These are phyloP conservation scores for Octopus bimaculoides DNA, from an alignment of 1,140 invertebrate species.

Conservation along the genomic window DNA sequence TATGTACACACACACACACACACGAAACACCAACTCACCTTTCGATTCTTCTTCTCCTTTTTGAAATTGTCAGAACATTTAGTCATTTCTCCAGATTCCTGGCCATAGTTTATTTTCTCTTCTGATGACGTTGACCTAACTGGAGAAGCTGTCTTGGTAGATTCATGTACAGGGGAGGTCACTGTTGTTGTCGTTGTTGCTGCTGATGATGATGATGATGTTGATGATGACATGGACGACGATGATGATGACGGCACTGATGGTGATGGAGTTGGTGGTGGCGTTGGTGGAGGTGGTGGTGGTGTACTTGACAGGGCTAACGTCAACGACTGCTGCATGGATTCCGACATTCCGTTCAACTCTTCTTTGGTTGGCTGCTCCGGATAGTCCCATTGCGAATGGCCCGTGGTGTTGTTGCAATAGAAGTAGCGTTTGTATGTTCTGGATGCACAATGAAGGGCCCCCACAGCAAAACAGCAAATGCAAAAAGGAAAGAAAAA, in stretches of 20 bases:
- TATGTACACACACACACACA: too few species aligned
- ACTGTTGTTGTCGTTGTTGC: too few species aligned
- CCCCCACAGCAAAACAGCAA: conserved; percentile 47
- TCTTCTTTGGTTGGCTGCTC: conserved; percentile 34
- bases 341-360: neutral
- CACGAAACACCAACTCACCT: too few species aligned
- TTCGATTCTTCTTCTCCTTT: too few species aligned
- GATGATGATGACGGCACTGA: conserved; percentile 59
- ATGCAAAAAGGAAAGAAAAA: conserved; percentile 52
- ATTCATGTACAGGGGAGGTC: too few species aligned
- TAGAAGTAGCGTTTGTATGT: conserved; percentile 71
- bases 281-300: neutral
- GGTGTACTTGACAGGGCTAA: neutral
- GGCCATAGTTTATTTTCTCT: too few species aligned
- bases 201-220: too few species aligned
- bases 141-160: too few species aligned
- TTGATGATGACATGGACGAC: too few species aligned
- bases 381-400: conserved; percentile 70
- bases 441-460: conserved; percentile 52
- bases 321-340: neutral
- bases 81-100: too few species aligned
- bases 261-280: conserved; percentile 23
- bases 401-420: conserved; percentile 62
- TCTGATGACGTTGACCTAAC: too few species aligned
- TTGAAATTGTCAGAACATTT: too few species aligned